Evolutionary conservation across 2,888 invertebrate species (phyloP).

Genomic region (Uloborus plumipes): DNA sequence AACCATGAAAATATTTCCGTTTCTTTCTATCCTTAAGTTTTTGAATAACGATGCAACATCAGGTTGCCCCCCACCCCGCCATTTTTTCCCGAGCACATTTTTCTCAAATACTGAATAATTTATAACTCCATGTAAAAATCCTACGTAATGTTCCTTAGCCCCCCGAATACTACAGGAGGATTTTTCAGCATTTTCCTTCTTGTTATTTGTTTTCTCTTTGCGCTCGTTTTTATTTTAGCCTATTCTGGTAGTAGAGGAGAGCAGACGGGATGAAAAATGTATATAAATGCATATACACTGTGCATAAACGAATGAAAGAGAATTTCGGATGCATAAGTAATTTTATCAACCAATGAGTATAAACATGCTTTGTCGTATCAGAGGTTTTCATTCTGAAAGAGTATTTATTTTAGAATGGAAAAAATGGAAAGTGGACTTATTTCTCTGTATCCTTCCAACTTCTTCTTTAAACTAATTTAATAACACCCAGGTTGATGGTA

Average conservation of each 20-base stretch:
- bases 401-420: slow-evolving; percentile 32
- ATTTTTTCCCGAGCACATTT: slow-evolving; percentile 25
- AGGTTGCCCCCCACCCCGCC: neutral
- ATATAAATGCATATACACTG: slow-evolving; percentile 17
- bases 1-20: slow-evolving; percentile 55
- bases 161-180: slow-evolving; percentile 27
- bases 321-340: slow-evolving; percentile 47
- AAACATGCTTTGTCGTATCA: slow-evolving; percentile 58
- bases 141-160: slow-evolving; percentile 47
- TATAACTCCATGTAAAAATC: slow-evolving; percentile 59
- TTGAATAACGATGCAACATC: slow-evolving; percentile 53
- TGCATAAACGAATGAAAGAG: slow-evolving; percentile 3
- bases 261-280: slow-evolving; percentile 18
- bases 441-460: neutral
- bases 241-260: slow-evolving; percentile 23
- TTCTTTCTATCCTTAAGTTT: slow-evolving; percentile 54
- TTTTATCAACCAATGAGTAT: slow-evolving; percentile 59
- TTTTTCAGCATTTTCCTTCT: neutral
- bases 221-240: slow-evolving; percentile 32
- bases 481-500: slow-evolving; percentile 24
- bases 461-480: slow-evolving; percentile 43
- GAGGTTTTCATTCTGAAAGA: slow-evolving; percentile 43
- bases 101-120: slow-evolving; percentile 51
- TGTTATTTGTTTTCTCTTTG: slow-evolving; percentile 17
- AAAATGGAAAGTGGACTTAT: neutral